phyloP scores from a whole-genome alignment of 2,797 vertebrate genomes.

The Poeciliopsis presidionis region DNA sequence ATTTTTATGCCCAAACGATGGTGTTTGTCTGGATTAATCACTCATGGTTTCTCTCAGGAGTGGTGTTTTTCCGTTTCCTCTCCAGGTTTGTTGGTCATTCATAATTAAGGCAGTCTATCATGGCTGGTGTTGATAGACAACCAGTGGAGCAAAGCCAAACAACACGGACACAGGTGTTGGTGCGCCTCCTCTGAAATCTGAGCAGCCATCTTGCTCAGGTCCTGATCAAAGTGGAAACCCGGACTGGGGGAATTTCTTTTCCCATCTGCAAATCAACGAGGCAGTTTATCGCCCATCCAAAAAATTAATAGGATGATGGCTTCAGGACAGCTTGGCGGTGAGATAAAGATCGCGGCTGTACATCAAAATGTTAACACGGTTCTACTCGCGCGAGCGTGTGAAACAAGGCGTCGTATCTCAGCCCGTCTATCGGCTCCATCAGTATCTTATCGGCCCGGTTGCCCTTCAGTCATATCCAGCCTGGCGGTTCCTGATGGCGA shows the following conservation, averaged over 20 bases:
- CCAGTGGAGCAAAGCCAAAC: constrained; percentile 75
- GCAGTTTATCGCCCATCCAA: constrained; percentile 62
- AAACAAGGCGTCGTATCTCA: constrained; percentile 38
- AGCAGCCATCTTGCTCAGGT: constrained; percentile 55
- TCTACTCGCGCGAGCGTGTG: constrained; percentile 39
- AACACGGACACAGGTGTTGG: constrained; percentile 77
- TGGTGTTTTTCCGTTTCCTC: constrained; percentile 9
- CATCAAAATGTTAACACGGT: constrained; percentile 59
- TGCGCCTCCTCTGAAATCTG: constrained; percentile 54
- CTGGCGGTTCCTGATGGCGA: constrained; percentile 55
- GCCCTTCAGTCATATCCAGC: constrained; percentile 59
- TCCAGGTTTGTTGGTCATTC: constrained; percentile 64
- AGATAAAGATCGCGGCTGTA: constrained; percentile 64
- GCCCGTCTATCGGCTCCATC: constrained; percentile 43
- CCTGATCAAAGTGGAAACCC: constrained; percentile 69
- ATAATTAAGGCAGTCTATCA: constrained; percentile 64
- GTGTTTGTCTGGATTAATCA: background rate
- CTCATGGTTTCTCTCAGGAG: background rate
- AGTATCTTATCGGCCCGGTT: constrained; percentile 33
- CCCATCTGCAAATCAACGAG: constrained; percentile 56
- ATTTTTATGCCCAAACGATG: background rate
- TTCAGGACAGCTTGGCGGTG: constrained; percentile 61
- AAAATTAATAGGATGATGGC: constrained; percentile 70
- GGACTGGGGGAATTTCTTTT: constrained; percentile 45
- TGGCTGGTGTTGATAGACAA: constrained; percentile 54